Evolutionary conservation across 2,888 invertebrate species (phyloP), one percentile per base, ranked within the genome.

Genomic region (Lordiphosa fenestrarum): DNA sequence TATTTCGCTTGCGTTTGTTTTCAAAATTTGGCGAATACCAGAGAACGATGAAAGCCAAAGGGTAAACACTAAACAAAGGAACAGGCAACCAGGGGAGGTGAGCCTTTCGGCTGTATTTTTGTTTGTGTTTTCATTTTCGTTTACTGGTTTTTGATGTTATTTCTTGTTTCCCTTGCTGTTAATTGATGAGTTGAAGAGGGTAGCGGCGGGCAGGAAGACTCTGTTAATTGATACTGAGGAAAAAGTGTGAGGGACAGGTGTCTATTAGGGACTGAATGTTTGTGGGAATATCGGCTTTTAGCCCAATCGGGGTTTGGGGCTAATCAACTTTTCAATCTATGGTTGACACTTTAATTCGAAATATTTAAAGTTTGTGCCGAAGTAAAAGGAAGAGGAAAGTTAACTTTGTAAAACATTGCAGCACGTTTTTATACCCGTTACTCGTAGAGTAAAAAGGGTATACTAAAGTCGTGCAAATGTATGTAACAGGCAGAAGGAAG

Each of bases 111-210:
- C 53, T 40, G 23, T 46, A 44, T 44, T 41, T 49, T 57, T 30
- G 57, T 50, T 64, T 52, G 36, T 50, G 55, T 59, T 60, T 53
- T 48, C 67, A 64, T 73, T 73, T 70, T 69, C 53, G 73, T 64
- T 66, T 70, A 61, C 60, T 50, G 42, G 51, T 33, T 56, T 58
- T 60, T 49, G 54, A 63, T 64, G 53, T 59, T 73, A 44, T 44
- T 44, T 41, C n/a, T 21, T 33, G 13, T 47, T 42, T 37, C 51
- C 51, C 48, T 46, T 53, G 12, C 39, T 47, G 52, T 69, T 83
- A 81, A 81, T 81, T 83, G 81, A 73, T 77, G 75, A 66, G 49
- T 77, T 81, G 77, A 81, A 68, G 73, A 83, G 83, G 83, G 84
- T 77, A 63, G 53, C 21, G 47, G 47, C 46, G 6, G 47, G 35